These are phyloP conservation scores for Torymus texanus DNA, from an alignment of 2,888 invertebrate species.

Conservation along the genomic window DNA sequence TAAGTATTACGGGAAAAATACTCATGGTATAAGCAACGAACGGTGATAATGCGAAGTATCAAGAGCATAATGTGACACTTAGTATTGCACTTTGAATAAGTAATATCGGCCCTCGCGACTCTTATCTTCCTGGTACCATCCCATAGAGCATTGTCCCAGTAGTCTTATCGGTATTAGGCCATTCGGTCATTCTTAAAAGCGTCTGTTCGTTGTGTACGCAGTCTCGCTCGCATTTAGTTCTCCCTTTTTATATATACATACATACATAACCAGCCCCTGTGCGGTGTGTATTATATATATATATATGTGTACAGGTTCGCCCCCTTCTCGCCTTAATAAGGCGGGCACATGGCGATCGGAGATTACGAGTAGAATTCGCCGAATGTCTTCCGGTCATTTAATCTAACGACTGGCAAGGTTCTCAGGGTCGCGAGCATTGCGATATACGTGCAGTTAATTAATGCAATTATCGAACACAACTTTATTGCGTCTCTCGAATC, in stretches of 20 bases:
- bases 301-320: not conserved
- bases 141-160: constrained; percentile 5
- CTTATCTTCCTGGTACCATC: too few species aligned
- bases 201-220: not conserved
- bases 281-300: not conserved
- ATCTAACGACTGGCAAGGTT: constrained; percentile 57
- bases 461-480: constrained; percentile 28
- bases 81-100: too few species aligned
- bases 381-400: constrained; percentile 70
- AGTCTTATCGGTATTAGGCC: constrained; percentile 26
- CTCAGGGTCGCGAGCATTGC: constrained; percentile 57
- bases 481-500: not conserved
- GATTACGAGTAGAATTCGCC: constrained; percentile 62
- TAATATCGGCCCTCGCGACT: too few species aligned
- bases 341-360: constrained; percentile 60
- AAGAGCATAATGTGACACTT: too few species aligned
- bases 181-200: constrained; percentile 34
- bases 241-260: constrained; percentile 15
- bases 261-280: not conserved
- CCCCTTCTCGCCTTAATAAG: constrained; percentile 61
- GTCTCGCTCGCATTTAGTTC: not conserved
- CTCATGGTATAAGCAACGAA: too few species aligned
- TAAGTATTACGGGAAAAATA: too few species aligned
- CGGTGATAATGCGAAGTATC: too few species aligned
- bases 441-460: constrained; percentile 28